Evolutionary conservation across 2,888 invertebrate species (phyloP), one percentile per base, ranked within the genome.

Genomic region (Gonocerus acuteangulatus): DNA sequence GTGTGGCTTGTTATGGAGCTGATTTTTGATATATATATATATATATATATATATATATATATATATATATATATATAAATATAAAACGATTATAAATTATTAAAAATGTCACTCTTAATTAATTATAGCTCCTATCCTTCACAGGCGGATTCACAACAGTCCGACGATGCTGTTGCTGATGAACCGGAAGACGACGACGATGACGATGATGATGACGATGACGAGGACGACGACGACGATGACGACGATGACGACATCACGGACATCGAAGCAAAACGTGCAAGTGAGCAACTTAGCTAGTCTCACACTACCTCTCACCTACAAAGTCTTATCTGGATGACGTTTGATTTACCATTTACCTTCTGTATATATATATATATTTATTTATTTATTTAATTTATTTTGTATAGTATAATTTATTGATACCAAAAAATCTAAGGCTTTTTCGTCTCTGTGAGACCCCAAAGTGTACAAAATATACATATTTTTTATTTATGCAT

Each of bases 241-340:
- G 82, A 69, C 9, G 70, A 69, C 18, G 69, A 67, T 21, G 71
- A 68, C 22, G 69, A 75, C 63, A 77, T 84, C 71, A 82, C 81
- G 70, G 81, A 86, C 74, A 80, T 82, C 72, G 82, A 80, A 75
- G 82, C 84, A 70, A 82, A 82, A 75, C 78, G 79, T 79, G 81
- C 89, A 87, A 89, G 89, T 89, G 88, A 89, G 89, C 89, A 87
- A 61, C 34, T n/a, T 39, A 63, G 36, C 39, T 48, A 48, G 21
- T 11, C 19, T 47, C 19, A 16, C 44, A 47, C 16, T 47, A 47
- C 19, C 47, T 18, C 47, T 44, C n/a, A 7, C n/a, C 44, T 15
- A 7, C n/a, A n/a, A n/a, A n/a, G n/a, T n/a, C n/a, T n/a, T n/a
- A n/a, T 15, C 27, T 56, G 32, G 16, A 16, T 21, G 21, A 13